phyloP scores from a whole-genome alignment of 2,888 invertebrate species.

The Thereva nobilitata region DNA sequence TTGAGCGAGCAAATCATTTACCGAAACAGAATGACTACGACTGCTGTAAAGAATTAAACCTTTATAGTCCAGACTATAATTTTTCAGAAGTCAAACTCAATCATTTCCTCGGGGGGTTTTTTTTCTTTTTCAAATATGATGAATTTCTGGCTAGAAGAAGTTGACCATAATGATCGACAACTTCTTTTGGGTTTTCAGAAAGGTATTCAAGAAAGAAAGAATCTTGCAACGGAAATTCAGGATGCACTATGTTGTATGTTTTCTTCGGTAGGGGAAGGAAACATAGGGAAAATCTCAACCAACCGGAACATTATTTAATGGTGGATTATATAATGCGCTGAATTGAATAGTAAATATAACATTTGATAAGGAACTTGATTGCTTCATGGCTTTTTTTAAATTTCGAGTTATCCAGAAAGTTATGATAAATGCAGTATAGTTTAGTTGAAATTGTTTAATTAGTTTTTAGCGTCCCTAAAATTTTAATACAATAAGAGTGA shows the following conservation, averaged over 20 bases:
- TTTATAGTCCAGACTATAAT: background rate
- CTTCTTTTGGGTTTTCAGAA: slow-evolving; percentile 3
- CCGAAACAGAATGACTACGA: slow-evolving; percentile 53
- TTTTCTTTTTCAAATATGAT: background rate
- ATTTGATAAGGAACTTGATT: background rate
- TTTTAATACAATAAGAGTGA: too few relatives aligned
- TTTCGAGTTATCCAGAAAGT: too few relatives aligned
- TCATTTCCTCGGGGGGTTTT: slow-evolving; percentile 10
- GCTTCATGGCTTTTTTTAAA: too few relatives aligned
- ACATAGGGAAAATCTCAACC: background rate
- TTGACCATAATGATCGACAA: slow-evolving; percentile 4
- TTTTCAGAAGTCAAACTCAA: slow-evolving; percentile 25
- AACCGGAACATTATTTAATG: slow-evolving; percentile 29
- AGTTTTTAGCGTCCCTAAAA: too few relatives aligned
- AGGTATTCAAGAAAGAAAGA: background rate
- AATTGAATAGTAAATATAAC: slow-evolving; percentile 6
- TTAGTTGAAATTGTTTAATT: too few relatives aligned
- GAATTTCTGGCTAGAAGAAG: slow-evolving; percentile 17
- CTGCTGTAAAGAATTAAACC: background rate
- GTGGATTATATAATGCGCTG: slow-evolving; percentile 8
- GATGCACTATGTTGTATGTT: too few relatives aligned
- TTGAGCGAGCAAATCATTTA: slow-evolving; percentile 60
- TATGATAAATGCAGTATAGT: too few relatives aligned
- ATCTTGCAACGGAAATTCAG: background rate
- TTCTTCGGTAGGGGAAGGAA: too few relatives aligned